Conservation (phyloP, 2,888 invertebrate genomes). For the Cheilosia soror region DNA sequence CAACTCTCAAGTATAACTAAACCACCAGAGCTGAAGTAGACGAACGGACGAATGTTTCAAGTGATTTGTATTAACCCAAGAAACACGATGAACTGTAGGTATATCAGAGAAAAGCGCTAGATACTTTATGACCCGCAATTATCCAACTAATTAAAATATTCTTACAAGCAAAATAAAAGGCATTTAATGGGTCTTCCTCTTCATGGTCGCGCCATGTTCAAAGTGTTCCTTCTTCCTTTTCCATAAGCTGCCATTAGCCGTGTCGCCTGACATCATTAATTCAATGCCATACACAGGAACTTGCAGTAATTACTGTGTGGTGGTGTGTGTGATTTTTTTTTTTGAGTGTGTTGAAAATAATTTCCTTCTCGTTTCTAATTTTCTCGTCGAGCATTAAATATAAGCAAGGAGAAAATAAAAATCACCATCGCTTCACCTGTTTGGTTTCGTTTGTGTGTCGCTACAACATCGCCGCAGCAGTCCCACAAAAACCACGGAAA, state of each 20-base stretch:
- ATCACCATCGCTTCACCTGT: conserved; percentile 7
- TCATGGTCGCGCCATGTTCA: too few relatives aligned
- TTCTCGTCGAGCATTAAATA: conserved; percentile 18
- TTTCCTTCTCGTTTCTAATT: conserved; percentile 32
- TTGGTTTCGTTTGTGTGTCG: neutral
- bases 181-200: too few relatives aligned
- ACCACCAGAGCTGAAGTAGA: neutral
- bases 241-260: conserved; percentile 10
- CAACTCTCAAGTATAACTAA: neutral
- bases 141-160: neutral
- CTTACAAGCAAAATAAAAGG: neutral
- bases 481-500: conserved; percentile 6
- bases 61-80: neutral
- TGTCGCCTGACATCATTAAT: conserved; percentile 32
- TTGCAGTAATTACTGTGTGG: conserved; percentile 38
- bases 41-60: neutral
- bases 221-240: neutral
- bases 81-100: neutral
- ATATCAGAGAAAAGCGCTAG: neutral
- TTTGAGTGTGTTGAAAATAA: conserved; percentile 18
- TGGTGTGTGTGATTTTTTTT: too few relatives aligned
- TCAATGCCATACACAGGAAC: conserved; percentile 29
- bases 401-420: neutral
- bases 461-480: too few relatives aligned
- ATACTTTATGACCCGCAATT: neutral